Conservation (phyloP, 92 coral and sea anemone species). For the Epizoanthus scotinus region DNA sequence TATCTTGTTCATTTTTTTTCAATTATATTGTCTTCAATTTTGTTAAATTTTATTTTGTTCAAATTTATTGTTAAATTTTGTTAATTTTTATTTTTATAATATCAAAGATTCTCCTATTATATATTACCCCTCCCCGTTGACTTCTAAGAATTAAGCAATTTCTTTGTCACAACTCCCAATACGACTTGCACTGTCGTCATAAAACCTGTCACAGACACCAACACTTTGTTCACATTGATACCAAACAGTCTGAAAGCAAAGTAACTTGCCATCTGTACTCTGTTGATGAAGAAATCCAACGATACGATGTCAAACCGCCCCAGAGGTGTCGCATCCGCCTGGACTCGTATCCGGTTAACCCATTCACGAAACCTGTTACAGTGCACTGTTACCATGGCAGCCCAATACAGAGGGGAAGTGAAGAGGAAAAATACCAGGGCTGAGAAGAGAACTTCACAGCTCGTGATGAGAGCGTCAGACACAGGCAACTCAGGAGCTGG, state of each 20-base stretch:
- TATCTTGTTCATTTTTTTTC: too few relatives aligned
- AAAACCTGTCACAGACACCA: conserved; percentile 46
- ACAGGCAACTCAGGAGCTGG: conserved; percentile 30
- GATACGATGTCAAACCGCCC: conserved; percentile 35
- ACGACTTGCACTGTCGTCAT: conserved; percentile 55
- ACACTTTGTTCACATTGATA: conserved; percentile 33
- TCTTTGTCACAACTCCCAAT: conserved; percentile 37
- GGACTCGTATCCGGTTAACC: conserved; percentile 41
- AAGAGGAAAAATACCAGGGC: conserved; percentile 51
- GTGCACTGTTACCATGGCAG: conserved; percentile 52
- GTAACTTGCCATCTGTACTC: conserved; percentile 49
- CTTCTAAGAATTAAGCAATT: conserved; percentile 17
- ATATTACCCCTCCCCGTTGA: too few relatives aligned
- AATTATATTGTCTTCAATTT: too few relatives aligned
- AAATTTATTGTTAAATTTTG: too few relatives aligned
- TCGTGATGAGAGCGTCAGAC: conserved; percentile 24
- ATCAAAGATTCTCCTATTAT: too few relatives aligned
- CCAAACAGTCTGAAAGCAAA: conserved; percentile 55
- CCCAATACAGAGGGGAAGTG: conserved; percentile 51
- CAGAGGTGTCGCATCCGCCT: conserved; percentile 40
- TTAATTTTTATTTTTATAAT: too few relatives aligned
- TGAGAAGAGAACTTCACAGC: conserved; percentile 51
- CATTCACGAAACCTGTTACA: conserved; percentile 55
- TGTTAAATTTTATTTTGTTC: too few relatives aligned
- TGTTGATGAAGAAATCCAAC: conserved; percentile 51